phyloP scores from a whole-genome alignment of 2,888 invertebrate species.

The Crossocerus cetratus region DNA sequence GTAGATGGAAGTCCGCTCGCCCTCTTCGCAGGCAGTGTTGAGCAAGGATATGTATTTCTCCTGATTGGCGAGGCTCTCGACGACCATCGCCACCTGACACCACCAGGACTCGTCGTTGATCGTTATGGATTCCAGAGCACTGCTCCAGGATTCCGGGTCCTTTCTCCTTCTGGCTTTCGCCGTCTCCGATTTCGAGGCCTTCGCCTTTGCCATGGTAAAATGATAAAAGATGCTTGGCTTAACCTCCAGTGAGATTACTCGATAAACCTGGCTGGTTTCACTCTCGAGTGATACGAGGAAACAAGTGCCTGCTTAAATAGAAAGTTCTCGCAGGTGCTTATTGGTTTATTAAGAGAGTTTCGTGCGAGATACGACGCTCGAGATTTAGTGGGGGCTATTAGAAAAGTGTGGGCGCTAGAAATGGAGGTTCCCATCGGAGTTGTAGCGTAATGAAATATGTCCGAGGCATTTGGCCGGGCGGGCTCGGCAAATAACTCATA shows the following conservation, averaged over 20 bases:
- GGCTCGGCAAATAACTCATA: not conserved
- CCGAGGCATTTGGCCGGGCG: not conserved
- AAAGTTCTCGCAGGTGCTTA: not conserved
- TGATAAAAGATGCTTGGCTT: not conserved
- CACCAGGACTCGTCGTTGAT: constrained; percentile 69
- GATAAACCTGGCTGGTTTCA: not conserved
- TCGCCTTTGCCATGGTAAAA: constrained; percentile 17
- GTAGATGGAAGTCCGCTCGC: constrained; percentile 57
- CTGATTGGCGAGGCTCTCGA: constrained; percentile 59
- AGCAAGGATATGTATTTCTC: constrained; percentile 52
- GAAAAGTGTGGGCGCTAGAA: constrained; percentile 1
- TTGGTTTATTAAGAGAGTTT: not conserved
- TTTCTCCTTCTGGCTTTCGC: constrained; percentile 6
- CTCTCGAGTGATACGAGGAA: not conserved
- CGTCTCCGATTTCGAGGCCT: not conserved
- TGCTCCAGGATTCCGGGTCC: constrained; percentile 46
- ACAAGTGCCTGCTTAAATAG: not conserved
- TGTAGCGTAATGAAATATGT: not conserved
- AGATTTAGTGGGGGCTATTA: not conserved
- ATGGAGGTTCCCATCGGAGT: not conserved
- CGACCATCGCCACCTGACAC: constrained; percentile 65
- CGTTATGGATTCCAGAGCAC: constrained; percentile 45
- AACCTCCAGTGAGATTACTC: no score
- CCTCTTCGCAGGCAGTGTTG: constrained; percentile 56
- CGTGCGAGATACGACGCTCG: not conserved